These are phyloP conservation scores for Colistium nudipinnis DNA, from an alignment of 2,113 vertebrate genomes.

Conservation along the genomic window DNA sequence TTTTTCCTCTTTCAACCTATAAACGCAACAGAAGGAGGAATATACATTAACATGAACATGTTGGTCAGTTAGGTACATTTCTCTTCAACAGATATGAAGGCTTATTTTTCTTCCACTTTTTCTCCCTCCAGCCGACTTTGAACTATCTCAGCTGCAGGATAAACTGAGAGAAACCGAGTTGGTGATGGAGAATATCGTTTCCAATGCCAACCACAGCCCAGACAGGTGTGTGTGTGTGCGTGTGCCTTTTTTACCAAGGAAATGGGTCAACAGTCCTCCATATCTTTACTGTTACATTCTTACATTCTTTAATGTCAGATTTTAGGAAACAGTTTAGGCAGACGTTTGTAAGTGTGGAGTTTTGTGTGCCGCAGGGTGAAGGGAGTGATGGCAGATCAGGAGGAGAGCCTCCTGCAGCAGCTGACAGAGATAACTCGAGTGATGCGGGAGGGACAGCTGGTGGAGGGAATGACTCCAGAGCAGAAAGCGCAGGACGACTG, in stretches of 20 bases:
- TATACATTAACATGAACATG: not conserved
- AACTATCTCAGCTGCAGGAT: conserved; percentile 93
- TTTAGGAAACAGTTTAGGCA: not conserved
- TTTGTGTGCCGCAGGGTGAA: conserved; percentile 68
- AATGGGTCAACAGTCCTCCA: not conserved
- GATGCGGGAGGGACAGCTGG: conserved; percentile 91
- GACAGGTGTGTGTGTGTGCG: conserved; percentile 80
- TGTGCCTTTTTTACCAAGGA: not conserved
- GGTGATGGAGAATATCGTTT: conserved; percentile 95
- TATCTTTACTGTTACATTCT: no score
- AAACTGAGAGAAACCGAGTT: conserved; percentile 92
- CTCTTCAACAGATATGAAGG: not conserved
- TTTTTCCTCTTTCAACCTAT: not conserved
- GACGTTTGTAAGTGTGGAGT: not conserved
- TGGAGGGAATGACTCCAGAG: conserved; percentile 85
- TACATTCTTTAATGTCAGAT: no score
- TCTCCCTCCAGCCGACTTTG: conserved; percentile 86
- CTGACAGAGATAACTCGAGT: conserved; percentile 94
- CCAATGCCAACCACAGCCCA: conserved; percentile 83
- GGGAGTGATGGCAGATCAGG: conserved; percentile 88
- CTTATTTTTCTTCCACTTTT: not conserved
- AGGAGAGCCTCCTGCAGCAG: conserved; percentile 89
- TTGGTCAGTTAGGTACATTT: not conserved
- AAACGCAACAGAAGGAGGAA: not conserved
- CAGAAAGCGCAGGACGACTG: conserved; percentile 83